Percentiles rank a stretch among this genome's conserved stretches.
These are phyloP conservation scores for Drosophila vallismaia DNA, from an alignment of 2,888 invertebrate genomes.

Conservation along the genomic window DNA sequence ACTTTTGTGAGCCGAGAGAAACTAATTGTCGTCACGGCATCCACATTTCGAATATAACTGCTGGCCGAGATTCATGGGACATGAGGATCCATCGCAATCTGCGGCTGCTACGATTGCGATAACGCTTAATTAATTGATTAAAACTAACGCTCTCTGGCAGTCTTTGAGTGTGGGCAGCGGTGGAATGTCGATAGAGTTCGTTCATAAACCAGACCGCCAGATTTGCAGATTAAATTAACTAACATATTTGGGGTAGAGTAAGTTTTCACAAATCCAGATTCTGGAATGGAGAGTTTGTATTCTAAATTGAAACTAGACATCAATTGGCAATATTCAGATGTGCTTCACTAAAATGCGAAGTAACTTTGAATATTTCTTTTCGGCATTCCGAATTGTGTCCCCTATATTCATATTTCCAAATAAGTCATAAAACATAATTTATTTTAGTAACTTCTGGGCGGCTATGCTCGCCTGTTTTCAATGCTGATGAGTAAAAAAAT, in stretches of 20 bases:
- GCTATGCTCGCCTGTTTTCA: conserved; percentile 32
- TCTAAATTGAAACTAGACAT: too few relatives aligned
- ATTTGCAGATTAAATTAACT: conserved; percentile 1
- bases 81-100: conserved; percentile 10
- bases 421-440: conserved; percentile 38
- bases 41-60: conserved; percentile 74
- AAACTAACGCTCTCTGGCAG: conserved; percentile 49
- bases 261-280: background rate
- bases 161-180: conserved; percentile 7
- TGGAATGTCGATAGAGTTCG: conserved; percentile 8
- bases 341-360: background rate
- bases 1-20: conserved; percentile 37
- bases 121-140: conserved; percentile 74
- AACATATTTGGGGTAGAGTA: background rate
- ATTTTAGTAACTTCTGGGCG: conserved; percentile 5
- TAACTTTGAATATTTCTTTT: background rate
- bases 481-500: conserved; percentile 52
- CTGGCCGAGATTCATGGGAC: conserved; percentile 26
- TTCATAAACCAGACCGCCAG: background rate
- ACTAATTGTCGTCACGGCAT: conserved; percentile 76
- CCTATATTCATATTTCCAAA: conserved; percentile 27
- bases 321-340: background rate
- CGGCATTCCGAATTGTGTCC: background rate
- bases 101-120: conserved; percentile 52
- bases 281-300: background rate